Evolutionary conservation across 2,113 vertebrate genomes (phyloP).

Genomic region (Origma solitaria): DNA sequence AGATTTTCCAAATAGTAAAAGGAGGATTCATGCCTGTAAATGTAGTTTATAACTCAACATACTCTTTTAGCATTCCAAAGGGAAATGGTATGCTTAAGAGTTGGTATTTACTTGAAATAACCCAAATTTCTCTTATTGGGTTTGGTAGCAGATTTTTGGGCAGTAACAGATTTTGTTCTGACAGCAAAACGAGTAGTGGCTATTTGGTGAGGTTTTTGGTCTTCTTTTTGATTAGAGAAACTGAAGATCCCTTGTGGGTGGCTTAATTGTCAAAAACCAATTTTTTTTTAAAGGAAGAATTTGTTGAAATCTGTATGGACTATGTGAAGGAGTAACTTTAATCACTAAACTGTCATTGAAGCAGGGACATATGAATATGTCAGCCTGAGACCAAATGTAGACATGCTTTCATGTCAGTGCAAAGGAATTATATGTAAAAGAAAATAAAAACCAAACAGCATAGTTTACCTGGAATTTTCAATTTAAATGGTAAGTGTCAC

Average conservation of each 20-base stretch:
- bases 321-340: not conserved
- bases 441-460: not conserved
- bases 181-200: not conserved
- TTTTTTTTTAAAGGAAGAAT: not conserved
- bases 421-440: not conserved
- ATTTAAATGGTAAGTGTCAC: not conserved
- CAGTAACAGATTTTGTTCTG: not conserved
- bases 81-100: not conserved
- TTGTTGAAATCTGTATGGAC: not conserved
- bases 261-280: not conserved
- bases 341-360: not conserved
- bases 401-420: not conserved
- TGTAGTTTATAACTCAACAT: not conserved
- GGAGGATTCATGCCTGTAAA: not conserved
- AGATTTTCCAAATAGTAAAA: not conserved
- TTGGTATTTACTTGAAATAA: not conserved
- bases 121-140: not conserved
- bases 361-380: not conserved
- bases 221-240: slow-evolving; percentile 1
- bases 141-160: slow-evolving; percentile 1
- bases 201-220: not conserved
- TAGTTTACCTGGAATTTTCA: not conserved
- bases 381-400: not conserved
- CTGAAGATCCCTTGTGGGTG: not conserved
- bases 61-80: not conserved